These are phyloP conservation scores for Dipodomys ordii DNA, from an alignment of 2,113 vertebrate species.

Conservation along the genomic window DNA sequence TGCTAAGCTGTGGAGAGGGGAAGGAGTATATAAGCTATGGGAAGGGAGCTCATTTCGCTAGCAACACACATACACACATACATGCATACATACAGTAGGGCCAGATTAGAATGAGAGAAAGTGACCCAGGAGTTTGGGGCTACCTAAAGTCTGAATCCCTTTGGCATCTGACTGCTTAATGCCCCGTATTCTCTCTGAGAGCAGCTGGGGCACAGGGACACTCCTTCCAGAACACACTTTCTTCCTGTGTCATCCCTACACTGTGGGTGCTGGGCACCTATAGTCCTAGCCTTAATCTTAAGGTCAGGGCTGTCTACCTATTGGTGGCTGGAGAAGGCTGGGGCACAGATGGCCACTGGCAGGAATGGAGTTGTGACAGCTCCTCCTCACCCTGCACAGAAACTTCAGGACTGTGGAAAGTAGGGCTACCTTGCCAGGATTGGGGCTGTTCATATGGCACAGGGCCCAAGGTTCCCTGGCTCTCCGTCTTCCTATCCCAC, in stretches of 20 bases:
- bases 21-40: no score
- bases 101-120: background rate
- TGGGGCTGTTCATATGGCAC: background rate
- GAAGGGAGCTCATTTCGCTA: no score
- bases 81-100: no score
- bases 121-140: no score
- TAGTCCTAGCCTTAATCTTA: background rate
- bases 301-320: background rate
- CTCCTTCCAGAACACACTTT: background rate
- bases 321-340: background rate
- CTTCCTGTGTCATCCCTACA: background rate
- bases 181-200: rapidly evolving
- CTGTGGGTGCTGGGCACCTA: background rate
- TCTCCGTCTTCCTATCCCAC: background rate
- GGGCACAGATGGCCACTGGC: background rate
- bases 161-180: background rate
- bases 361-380: background rate
- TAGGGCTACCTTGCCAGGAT: background rate
- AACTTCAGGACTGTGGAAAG: background rate
- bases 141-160: background rate
- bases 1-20: no score
- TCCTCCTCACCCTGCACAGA: background rate
- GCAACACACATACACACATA: no score
- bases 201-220: no score
- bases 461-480: background rate